These are phyloP conservation scores for Myotis vivesi DNA, from an alignment of 2,797 vertebrate species.

Conservation along the genomic window DNA sequence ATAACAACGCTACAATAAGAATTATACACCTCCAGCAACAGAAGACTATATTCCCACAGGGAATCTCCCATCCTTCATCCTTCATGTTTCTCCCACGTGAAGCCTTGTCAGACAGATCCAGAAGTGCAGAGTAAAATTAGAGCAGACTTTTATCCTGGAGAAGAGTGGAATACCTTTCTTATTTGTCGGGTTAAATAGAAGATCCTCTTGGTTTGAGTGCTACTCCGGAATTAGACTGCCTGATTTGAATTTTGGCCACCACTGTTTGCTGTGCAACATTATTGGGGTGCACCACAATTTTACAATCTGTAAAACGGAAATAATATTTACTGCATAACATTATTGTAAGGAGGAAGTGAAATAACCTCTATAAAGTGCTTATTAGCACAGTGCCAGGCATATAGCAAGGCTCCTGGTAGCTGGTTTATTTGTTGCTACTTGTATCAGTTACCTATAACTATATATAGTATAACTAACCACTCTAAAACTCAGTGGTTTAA, in stretches of 20 bases:
- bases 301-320: background rate
- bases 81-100: background rate
- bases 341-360: slow-evolving; percentile 32
- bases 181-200: slow-evolving; percentile 40
- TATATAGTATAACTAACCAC: background rate
- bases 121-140: background rate
- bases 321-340: slow-evolving; percentile 25
- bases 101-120: background rate
- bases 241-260: slow-evolving; percentile 3
- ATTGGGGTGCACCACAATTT: background rate
- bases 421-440: slow-evolving; percentile 28
- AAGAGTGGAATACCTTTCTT: slow-evolving; percentile 21
- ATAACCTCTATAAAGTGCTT: background rate
- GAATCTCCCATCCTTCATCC: slow-evolving; percentile 17
- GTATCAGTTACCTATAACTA: background rate
- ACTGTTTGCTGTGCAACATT: background rate
- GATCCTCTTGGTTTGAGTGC: background rate
- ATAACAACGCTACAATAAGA: slow-evolving; percentile 60
- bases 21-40: slow-evolving; percentile 43
- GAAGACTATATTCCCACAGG: background rate
- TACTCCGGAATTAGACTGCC: background rate
- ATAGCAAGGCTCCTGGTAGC: background rate
- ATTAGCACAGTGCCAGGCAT: slow-evolving; percentile 11
- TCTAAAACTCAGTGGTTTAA: background rate
- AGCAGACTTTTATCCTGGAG: background rate